Percentiles rank a stretch among this genome's conserved stretches.
Conservation (phyloP, 2,888 invertebrate species). For the Ernsta delagoae region DNA sequence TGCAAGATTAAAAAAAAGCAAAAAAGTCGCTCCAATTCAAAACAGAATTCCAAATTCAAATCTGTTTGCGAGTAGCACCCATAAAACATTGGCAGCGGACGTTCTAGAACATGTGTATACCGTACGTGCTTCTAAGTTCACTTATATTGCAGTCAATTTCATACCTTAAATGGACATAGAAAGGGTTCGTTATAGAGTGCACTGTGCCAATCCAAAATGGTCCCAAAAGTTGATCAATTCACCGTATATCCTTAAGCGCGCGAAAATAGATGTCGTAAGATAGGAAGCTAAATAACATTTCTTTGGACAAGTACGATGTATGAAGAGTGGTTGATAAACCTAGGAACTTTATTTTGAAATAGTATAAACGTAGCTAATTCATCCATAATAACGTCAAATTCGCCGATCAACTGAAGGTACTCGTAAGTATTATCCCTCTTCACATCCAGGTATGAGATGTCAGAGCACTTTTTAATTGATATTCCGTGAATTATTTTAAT, state of each 20-base stretch:
- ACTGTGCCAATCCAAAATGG: conserved; percentile 10
- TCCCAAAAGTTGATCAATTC: conserved; percentile 35
- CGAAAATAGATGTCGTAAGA: conserved; percentile 29
- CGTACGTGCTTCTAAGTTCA: conserved; percentile 30
- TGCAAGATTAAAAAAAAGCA: background rate
- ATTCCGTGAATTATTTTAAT: too few species aligned
- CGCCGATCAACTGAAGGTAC: too few species aligned
- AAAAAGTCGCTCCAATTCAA: conserved; percentile 18
- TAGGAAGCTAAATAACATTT: conserved; percentile 32
- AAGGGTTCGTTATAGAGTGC: conserved; percentile 7
- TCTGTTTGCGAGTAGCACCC: conserved; percentile 35
- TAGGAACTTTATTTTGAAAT: background rate
- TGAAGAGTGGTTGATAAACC: background rate
- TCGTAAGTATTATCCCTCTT: too few species aligned
- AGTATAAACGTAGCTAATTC: too few species aligned
- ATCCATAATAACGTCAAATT: too few species aligned
- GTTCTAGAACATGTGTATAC: conserved; percentile 35
- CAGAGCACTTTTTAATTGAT: too few species aligned
- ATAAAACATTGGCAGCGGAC: conserved; percentile 37
- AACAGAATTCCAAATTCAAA: conserved; percentile 34
- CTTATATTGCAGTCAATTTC: background rate
- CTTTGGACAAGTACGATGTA: conserved; percentile 14
- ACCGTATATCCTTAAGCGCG: conserved; percentile 25
- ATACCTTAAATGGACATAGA: background rate
- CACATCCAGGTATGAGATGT: too few species aligned